phyloP scores from a whole-genome alignment of 2,113 vertebrate genomes.

The Thomomys bottae region DNA sequence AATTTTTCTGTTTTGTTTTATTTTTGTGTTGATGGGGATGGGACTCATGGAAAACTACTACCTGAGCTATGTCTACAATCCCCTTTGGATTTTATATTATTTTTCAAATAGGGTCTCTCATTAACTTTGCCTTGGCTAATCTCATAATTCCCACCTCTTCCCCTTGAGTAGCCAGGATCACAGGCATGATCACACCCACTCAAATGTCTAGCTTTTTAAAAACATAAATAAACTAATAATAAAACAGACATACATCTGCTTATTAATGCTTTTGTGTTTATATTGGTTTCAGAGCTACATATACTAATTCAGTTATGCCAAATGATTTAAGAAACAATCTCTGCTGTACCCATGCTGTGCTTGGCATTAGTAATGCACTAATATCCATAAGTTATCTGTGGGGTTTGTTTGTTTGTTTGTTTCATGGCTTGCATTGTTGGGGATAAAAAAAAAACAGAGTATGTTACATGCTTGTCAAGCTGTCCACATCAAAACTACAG shows the following conservation, averaged over 20 bases:
- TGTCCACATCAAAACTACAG: background rate
- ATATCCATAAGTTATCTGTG: background rate
- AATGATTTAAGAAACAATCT: background rate
- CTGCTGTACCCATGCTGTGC: background rate
- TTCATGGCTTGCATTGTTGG: background rate
- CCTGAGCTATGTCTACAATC: too few relatives aligned
- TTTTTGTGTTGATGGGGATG: too few relatives aligned
- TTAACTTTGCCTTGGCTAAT: too few relatives aligned
- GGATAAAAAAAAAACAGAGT: background rate
- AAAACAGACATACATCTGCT: background rate
- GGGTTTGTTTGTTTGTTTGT: background rate
- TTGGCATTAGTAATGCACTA: background rate
- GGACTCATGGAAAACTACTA: too few relatives aligned
- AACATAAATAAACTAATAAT: background rate
- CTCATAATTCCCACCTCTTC: too few relatives aligned
- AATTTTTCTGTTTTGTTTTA: background rate
- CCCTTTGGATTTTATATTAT: too few relatives aligned
- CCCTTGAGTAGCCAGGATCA: too few relatives aligned
- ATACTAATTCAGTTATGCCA: background rate
- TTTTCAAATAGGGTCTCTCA: too few relatives aligned
- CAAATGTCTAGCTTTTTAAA: conserved; percentile 24
- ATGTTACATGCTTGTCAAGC: background rate
- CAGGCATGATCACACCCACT: too few relatives aligned
- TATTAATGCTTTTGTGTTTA: conserved; percentile 28
- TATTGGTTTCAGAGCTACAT: background rate